A percentile compares a stretch with the other conserved stretches of the same genome.
Conservation (phyloP, 2,888 invertebrate species). For the Eupithecia subfuscata region DNA sequence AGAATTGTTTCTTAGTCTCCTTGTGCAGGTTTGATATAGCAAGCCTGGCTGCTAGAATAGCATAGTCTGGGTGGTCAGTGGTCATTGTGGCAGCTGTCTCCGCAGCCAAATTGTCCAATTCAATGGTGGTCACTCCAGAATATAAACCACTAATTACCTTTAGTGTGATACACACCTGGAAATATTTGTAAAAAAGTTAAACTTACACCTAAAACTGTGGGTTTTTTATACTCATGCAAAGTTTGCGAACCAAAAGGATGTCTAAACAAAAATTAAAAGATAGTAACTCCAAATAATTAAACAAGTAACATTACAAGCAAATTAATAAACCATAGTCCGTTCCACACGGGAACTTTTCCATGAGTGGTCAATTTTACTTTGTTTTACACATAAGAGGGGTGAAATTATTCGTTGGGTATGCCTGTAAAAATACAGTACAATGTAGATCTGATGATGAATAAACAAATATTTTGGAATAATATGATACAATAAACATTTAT, state of each 20-base stretch:
- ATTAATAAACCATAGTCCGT: not conserved
- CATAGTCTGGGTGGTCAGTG: constrained; percentile 98
- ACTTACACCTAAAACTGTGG: not conserved
- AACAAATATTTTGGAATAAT: too few relatives aligned
- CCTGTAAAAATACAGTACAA: too few relatives aligned
- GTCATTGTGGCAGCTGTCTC: constrained; percentile 99
- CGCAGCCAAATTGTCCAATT: constrained; percentile 98
- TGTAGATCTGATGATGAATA: too few relatives aligned
- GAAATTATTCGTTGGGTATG: too few relatives aligned
- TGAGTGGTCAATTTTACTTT: not conserved
- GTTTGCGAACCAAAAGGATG: not conserved
- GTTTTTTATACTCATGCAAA: not conserved
- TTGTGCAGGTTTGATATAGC: constrained; percentile 99
- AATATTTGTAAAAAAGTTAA: not conserved
- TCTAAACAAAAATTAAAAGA: too few relatives aligned
- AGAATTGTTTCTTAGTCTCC: constrained; percentile 97
- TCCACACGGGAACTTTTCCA: not conserved
- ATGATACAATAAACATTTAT: too few relatives aligned
- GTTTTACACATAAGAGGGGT: not conserved
- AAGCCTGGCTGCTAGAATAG: constrained; percentile 93
- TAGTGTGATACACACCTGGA: constrained; percentile 90
- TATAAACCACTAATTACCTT: constrained; percentile 98
- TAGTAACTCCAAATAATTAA: not conserved
- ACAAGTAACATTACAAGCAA: not conserved
- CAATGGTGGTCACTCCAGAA: constrained; percentile 97